Base-by-base conservation (phyloP, 1,140 invertebrate genomes). In the Calycopis cecrops region DNA sequence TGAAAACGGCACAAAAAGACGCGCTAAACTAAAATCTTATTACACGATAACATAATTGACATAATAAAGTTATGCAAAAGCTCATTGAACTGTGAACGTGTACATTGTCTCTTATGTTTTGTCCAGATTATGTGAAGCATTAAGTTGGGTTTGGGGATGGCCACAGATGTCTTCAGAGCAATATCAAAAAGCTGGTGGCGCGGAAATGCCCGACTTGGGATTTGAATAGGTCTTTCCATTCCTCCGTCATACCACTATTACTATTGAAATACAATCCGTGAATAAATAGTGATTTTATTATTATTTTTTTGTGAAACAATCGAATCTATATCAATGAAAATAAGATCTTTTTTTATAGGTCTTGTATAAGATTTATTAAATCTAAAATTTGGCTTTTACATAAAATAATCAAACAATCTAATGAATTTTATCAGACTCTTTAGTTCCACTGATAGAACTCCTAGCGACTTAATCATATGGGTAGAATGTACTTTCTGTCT, bases 71-170 rank as follows among this genome's bases (percentile, higher is more conserved):
- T 16, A 40, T 40, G 38, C n/a, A 40, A 12, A 14, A 40, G n/a
- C 0, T n/a, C 38, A 16, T 28, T 6, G 21, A 28, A 44, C 17
- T 28, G 40, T 16, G 14, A 44, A 44, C 17, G 40, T 44, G 16
- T 44, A 28, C 21, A 28, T 28, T 28, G 2, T 28, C 21, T 44
- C 35, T 37, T 37, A 4, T 8, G 35, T 37, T 37, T 44, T 65
- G 62, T 68, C 60, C 62, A 67, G 69, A 68, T 68, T 68, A 65
- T 49, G 63, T 70, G 69, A 71, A 58, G 72, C 69, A 75, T 75
- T 68, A 75, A 75, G 72, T 75, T 72, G 65, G 72, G 59, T 75
- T 67, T 65, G 67, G 60, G 64, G 71, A 54, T 63, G 63, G 69
- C 57, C 65, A 60, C 72, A 75, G 72, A 72, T 75, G 72, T 75